phyloP scores from a whole-genome alignment of 2,113 vertebrate genomes.

The Xyliphius kryptos region DNA sequence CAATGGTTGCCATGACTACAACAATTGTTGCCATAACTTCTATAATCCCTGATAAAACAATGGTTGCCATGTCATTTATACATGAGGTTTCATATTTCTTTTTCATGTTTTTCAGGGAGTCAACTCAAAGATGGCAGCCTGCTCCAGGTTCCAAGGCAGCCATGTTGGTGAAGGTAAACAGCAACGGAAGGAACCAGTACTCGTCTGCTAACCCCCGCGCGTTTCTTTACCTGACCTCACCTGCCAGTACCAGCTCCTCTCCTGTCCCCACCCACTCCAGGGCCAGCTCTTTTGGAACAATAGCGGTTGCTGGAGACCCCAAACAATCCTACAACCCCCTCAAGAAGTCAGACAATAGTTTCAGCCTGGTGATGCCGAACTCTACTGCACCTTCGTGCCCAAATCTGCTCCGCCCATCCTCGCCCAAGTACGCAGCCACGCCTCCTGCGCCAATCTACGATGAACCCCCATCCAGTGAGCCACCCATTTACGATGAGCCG shows the following conservation, averaged over 20 bases:
- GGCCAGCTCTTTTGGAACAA: conserved; percentile 44
- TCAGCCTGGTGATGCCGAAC: conserved; percentile 60
- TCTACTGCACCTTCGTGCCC: conserved; percentile 42
- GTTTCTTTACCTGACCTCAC: conserved; percentile 45
- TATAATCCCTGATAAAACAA: background rate
- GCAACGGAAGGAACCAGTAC: conserved; percentile 54
- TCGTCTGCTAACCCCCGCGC: conserved; percentile 49
- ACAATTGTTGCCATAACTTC: background rate
- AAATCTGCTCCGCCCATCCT: conserved; percentile 55
- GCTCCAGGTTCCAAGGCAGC: conserved; percentile 70
- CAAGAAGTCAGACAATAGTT: conserved; percentile 65
- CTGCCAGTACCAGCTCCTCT: conserved; percentile 41
- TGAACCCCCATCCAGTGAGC: conserved; percentile 65
- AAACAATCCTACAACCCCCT: conserved; percentile 64
- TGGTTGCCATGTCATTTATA: background rate
- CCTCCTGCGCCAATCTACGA: conserved; percentile 66
- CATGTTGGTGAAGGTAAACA: conserved; percentile 73
- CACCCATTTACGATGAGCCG: conserved; percentile 72
- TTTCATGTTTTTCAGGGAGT: conserved; percentile 53
- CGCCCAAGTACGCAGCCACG: conserved; percentile 61
- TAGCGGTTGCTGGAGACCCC: conserved; percentile 45
- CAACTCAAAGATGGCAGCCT: conserved; percentile 67
- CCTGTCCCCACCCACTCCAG: conserved; percentile 30
- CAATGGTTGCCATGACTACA: too few relatives aligned
- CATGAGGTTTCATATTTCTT: background rate